Percentiles rank a stretch among this genome's conserved stretches.
Conservation (phyloP, 2,797 vertebrate genomes). For the Pantherophis alleghaniensis region DNA sequence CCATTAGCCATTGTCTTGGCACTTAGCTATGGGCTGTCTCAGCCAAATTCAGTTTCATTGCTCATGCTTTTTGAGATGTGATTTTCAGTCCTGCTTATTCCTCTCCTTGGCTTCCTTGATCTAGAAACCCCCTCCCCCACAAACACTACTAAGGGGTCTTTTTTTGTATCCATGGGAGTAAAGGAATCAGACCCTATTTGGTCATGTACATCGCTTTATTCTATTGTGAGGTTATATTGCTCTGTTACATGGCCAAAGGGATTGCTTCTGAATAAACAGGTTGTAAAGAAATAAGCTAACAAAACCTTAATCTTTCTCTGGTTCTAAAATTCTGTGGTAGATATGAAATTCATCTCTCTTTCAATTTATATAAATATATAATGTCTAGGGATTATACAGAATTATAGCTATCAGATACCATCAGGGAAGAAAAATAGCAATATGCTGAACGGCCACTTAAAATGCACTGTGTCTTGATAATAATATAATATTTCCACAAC, state of each 20-base stretch:
- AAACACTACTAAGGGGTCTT: background rate
- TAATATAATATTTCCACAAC: constrained; percentile 77
- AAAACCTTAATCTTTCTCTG: constrained; percentile 53
- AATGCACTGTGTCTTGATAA: constrained; percentile 60
- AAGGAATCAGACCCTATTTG: background rate
- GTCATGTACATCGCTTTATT: constrained; percentile 15
- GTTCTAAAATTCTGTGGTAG: constrained; percentile 33
- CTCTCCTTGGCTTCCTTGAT: background rate
- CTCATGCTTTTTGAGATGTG: background rate
- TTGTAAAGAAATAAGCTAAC: constrained; percentile 44
- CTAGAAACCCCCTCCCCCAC: background rate
- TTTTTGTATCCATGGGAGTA: background rate
- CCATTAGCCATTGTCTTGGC: background rate
- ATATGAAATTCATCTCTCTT: constrained; percentile 58
- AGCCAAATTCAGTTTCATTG: background rate
- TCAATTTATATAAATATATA: constrained; percentile 54
- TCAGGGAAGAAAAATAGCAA: constrained; percentile 65
- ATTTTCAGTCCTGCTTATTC: background rate
- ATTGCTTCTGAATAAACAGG: constrained; percentile 49
- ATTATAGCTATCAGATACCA: constrained; percentile 67
- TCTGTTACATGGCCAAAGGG: background rate
- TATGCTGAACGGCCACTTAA: constrained; percentile 68
- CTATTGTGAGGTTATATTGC: constrained; percentile 23
- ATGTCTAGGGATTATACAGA: constrained; percentile 69
- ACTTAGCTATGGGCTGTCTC: background rate